phyloP scores from a whole-genome alignment of 2,113 vertebrate genomes.

The Atlantisia rogersi region DNA sequence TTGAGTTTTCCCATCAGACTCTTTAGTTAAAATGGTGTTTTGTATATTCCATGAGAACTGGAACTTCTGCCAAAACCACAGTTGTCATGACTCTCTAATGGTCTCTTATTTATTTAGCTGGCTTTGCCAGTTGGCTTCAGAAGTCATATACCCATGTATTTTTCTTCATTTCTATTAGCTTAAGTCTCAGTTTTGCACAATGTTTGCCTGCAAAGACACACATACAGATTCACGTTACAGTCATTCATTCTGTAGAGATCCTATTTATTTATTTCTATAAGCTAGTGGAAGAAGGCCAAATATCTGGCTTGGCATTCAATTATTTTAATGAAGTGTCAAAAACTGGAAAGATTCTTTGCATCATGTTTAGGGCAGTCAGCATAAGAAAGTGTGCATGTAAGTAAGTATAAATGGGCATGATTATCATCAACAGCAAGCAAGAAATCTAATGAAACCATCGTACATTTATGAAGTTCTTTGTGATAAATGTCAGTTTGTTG shows the following conservation, averaged over 20 bases:
- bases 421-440: background rate
- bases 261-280: background rate
- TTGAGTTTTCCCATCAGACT: background rate
- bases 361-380: background rate
- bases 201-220: background rate
- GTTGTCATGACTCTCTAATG: conserved; percentile 9
- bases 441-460: background rate
- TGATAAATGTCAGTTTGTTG: background rate
- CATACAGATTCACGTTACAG: background rate
- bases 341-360: background rate
- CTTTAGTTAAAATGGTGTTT: background rate
- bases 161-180: background rate
- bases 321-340: background rate
- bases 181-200: background rate
- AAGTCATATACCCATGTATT: background rate
- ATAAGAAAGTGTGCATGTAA: background rate
- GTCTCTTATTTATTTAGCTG: conserved; percentile 22
- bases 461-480: background rate
- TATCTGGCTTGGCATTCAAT: background rate
- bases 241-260: background rate
- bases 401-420: background rate
- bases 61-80: conserved; percentile 14
- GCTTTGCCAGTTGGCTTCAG: background rate
- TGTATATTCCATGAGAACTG: conserved; percentile 2
- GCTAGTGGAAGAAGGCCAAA: background rate